Base-by-base conservation (phyloP, 2,888 invertebrate species). In the Dioctria linearis region DNA sequence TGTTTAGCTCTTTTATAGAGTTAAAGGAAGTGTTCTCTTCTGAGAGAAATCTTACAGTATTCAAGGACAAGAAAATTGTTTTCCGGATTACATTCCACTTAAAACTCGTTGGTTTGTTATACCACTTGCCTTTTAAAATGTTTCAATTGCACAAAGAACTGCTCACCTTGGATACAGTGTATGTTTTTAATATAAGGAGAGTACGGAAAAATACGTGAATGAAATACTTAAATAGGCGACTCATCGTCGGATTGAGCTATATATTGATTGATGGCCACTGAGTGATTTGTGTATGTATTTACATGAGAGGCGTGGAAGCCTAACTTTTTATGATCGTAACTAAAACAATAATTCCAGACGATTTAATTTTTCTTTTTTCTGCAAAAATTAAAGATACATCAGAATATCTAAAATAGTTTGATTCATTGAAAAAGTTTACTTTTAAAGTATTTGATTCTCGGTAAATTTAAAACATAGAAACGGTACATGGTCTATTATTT, bases 171-270 rank as follows among this genome's bases (percentile, higher is more conserved):
- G 67, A 42, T 25, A 46, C 67, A 67, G 46, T 46, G 11, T 67
- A 67, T 42, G 9, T 67, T 67, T 43, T 67, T 13, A 67, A 67
- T 40, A 65, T 46, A 13, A 46, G 43, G 43, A 42, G 46, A 67
- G 67, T 8, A 3, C 3, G 43, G 67, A 42, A 67, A 42, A 65
- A 67, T 43, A 49, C 49, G 46, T 67, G 67, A 25, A 42, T 25
- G 67, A 67, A 67, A 67, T 67, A 67, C 43, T 49, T 51, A 69
- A 69, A 69, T 69, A 39, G 69, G 69, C 69, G 69, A 69, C 69
- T 69, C 69, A 49, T 51, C 69, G 69, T 69, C 69, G 69, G 39
- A 13, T 25, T 11, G 8, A 54, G 11, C 51, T 51, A 69, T 69
- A 49, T 49, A 69, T 69, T 69, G 69, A 69, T 69, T 69, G 51